Percentiles rank a stretch among this genome's conserved stretches.
These are phyloP conservation scores for Thomomys bottae DNA, from an alignment of 2,113 vertebrate species.

Conservation along the genomic window DNA sequence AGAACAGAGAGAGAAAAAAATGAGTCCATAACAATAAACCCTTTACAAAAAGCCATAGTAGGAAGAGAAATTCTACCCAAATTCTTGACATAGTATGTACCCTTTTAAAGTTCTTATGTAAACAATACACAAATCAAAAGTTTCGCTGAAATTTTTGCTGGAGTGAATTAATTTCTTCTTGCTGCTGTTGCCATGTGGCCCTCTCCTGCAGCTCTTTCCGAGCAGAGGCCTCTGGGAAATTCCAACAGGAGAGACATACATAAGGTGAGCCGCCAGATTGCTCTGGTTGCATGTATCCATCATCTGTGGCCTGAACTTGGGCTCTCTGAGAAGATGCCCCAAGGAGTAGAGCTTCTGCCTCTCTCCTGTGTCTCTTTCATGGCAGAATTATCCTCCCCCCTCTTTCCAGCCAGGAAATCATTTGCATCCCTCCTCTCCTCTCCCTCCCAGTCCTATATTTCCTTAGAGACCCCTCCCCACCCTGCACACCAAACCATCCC, in stretches of 20 bases:
- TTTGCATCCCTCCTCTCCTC: neutral
- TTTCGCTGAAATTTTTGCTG: conserved; percentile 70
- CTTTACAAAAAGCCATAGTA: conserved; percentile 73
- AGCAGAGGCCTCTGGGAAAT: neutral
- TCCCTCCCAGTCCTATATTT: conserved; percentile 35
- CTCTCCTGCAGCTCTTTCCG: conserved; percentile 7
- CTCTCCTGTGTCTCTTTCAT: neutral
- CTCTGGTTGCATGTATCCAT: conserved; percentile 30
- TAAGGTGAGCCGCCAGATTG: neutral
- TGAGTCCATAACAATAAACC: conserved; percentile 68
- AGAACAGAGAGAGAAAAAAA: conserved; percentile 69
- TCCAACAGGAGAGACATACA: neutral
- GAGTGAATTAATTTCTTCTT: conserved; percentile 68
- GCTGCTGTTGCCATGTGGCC: conserved; percentile 32
- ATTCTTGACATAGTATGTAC: conserved; percentile 83
- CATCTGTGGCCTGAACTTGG: conserved; percentile 23
- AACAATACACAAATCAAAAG: conserved; percentile 85
- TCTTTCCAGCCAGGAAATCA: conserved; percentile 56
- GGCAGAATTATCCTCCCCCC: neutral
- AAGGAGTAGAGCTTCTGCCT: neutral
- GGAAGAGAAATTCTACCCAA: conserved; percentile 83
- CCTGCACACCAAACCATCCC: conserved; percentile 41
- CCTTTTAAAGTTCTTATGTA: conserved; percentile 87
- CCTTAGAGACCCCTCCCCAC: conserved; percentile 15
- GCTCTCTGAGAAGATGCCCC: neutral